Percentiles rank a stretch among this genome's conserved stretches.
These are phyloP conservation scores for Amazona finschi DNA, from an alignment of 2,797 vertebrate species.

Conservation along the genomic window DNA sequence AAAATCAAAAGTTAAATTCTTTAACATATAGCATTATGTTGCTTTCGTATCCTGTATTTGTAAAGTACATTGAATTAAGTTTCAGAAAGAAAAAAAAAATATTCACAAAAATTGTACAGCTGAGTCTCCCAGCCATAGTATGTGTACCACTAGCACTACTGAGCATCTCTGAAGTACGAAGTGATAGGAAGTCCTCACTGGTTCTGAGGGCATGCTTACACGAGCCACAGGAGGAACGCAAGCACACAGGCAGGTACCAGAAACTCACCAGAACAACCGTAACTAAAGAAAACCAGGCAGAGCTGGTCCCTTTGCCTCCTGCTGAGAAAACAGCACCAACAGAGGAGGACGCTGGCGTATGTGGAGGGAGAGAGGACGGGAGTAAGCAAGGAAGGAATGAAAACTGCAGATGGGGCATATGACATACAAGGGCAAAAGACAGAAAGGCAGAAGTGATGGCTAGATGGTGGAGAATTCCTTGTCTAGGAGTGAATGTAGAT, in stretches of 20 bases:
- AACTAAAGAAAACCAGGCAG: background rate
- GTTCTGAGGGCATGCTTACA: background rate
- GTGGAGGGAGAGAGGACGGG: background rate
- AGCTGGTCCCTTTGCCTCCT: background rate
- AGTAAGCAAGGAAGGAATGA: background rate
- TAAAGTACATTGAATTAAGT: background rate
- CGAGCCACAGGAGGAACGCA: background rate
- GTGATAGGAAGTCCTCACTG: background rate
- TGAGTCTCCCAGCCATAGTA: background rate
- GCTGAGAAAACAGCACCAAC: background rate
- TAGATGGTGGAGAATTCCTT: background rate
- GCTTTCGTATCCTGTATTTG: background rate
- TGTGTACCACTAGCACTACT: rapidly evolving
- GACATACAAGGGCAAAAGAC: background rate
- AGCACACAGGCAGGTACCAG: background rate
- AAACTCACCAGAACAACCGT: background rate
- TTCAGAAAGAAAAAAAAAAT: background rate
- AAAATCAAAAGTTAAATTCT: background rate
- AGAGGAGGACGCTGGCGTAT: background rate
- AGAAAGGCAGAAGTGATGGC: background rate
- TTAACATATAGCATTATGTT: rapidly evolving
- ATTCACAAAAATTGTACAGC: background rate
- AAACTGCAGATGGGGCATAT: background rate
- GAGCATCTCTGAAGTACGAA: background rate
- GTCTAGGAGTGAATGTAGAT: background rate